These are phyloP conservation scores for Augochlora pura DNA, from an alignment of 1,140 invertebrate genomes.

Conservation along the genomic window DNA sequence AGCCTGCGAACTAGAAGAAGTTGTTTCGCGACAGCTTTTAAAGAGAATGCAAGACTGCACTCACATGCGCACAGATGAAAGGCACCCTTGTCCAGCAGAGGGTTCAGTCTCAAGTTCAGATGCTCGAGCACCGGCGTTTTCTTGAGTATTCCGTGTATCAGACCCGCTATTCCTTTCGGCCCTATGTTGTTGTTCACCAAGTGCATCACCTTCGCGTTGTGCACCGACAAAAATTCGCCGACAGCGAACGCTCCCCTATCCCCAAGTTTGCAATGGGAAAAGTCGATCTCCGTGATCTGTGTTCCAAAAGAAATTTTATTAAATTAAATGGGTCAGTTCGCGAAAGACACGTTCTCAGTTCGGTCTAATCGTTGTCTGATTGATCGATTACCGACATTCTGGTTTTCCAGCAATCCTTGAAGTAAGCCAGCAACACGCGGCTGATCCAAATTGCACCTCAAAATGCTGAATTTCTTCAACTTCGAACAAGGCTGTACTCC, in stretches of 20 bases:
- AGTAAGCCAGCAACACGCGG: slow-evolving; percentile 70
- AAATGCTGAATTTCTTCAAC: slow-evolving; percentile 70
- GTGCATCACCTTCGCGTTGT: slow-evolving; percentile 60
- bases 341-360: too few relatives aligned
- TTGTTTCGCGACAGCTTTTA: too few relatives aligned
- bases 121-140: slow-evolving; percentile 50
- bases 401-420: slow-evolving; percentile 66
- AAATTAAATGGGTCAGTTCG: too few relatives aligned
- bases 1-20: too few relatives aligned
- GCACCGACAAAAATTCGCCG: slow-evolving; percentile 68
- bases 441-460: slow-evolving; percentile 71
- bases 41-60: slow-evolving; percentile 31
- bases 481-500: slow-evolving; percentile 62
- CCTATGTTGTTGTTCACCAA: slow-evolving; percentile 75
- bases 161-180: slow-evolving; percentile 64
- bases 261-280: slow-evolving; percentile 75
- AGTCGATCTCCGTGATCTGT: slow-evolving; percentile 72
- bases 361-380: neutral
- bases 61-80: slow-evolving; percentile 70
- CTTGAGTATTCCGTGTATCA: slow-evolving; percentile 69
- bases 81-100: slow-evolving; percentile 65
- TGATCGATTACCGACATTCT: slow-evolving; percentile 62
- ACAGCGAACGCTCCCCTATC: slow-evolving; percentile 71
- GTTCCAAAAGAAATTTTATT: neutral
- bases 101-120: slow-evolving; percentile 73